Evolutionary conservation across 2,113 vertebrate species (phyloP), one percentile per base, ranked within the genome.

Genomic region (Heterotilapia buettikoferi): DNA sequence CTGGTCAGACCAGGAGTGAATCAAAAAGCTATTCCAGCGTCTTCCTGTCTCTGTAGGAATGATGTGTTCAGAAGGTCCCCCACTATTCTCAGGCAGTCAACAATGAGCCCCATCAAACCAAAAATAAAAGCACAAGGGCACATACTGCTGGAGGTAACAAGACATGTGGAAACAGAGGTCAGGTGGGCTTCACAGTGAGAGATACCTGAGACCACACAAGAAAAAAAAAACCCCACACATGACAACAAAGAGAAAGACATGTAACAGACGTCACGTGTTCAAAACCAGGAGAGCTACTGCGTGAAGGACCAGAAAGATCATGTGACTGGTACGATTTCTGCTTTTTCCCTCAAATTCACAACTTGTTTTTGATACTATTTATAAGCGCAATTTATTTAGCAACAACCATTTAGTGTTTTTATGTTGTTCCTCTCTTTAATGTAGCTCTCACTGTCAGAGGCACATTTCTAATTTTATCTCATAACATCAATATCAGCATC

Each of bases 81-180:
- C 12, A 61, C 19, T 87, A 87, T 84, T 86, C 38, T 76, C 79
- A 61, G 71, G 73, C 63, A 81, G 31, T 1, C 63, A 47, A 40
- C 36, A 61, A 92, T 85, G 81, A 93, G 82, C 73, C 36, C 9
- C 52, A 71, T 83, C 84, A 85, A 84, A 61, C 21, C n/a, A 52
- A 85, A 33, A 61, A 63, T 83, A 80, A 82, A 45, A 45, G 80
- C 50, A 43, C 24, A 38, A 2, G 33, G 68, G 4, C 63, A 40
- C 31, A 79, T 36, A 31, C 36, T 33, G 84, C 56, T 47, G 66
- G 10, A 90, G 29, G 59, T 63, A 63, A 63, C 83, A 54, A 68
- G 79, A 83, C 45, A 6, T 84, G 86, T 84, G 26, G 68, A 87
- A 86, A 53, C 66, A 38, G 81, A 12, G 24, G 56, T 40, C 43